These are phyloP conservation scores for Valencia hispanica DNA, from an alignment of 2,797 vertebrate genomes.

Conservation along the genomic window DNA sequence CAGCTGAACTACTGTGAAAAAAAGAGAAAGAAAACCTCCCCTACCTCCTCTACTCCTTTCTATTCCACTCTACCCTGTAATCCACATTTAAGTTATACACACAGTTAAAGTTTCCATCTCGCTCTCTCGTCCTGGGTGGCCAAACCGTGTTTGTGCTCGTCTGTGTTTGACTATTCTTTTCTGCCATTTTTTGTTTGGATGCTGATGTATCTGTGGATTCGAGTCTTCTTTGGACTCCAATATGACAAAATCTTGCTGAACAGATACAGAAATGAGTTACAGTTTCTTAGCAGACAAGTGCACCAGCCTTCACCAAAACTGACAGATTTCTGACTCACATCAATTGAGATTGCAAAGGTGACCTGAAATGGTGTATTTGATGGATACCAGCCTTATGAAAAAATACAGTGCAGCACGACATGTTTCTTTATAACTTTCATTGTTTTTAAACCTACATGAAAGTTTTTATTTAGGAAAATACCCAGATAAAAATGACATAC, in stretches of 20 bases:
- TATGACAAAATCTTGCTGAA: constrained; percentile 7
- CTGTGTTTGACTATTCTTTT: constrained; percentile 35
- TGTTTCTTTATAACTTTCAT: neutral
- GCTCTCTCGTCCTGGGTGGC: constrained; percentile 79
- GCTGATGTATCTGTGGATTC: constrained; percentile 29
- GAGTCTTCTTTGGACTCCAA: constrained; percentile 23
- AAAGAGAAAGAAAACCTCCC: constrained; percentile 30
- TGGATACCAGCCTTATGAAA: neutral
- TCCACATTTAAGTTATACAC: constrained; percentile 80
- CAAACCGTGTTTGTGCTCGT: constrained; percentile 49
- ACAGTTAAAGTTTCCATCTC: constrained; percentile 78
- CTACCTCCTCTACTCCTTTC: constrained; percentile 26
- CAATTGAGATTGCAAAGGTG: constrained; percentile 4
- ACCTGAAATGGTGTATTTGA: constrained; percentile 6
- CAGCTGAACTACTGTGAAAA: constrained; percentile 70
- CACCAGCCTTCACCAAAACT: constrained; percentile 9
- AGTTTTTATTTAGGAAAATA: neutral
- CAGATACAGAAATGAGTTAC: constrained; percentile 15
- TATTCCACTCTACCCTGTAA: constrained; percentile 72
- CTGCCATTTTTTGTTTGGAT: constrained; percentile 42
- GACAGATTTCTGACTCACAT: constrained; percentile 12
- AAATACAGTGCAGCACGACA: neutral
- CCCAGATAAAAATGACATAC: too few relatives aligned
- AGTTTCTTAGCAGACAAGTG: constrained; percentile 21
- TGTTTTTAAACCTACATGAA: neutral